A percentile compares a stretch with the other conserved stretches of the same genome.
These are phyloP conservation scores for Hippasteria phrygiana DNA, from an alignment of 53 echinoderm and acorn worm genomes.

Conservation along the genomic window DNA sequence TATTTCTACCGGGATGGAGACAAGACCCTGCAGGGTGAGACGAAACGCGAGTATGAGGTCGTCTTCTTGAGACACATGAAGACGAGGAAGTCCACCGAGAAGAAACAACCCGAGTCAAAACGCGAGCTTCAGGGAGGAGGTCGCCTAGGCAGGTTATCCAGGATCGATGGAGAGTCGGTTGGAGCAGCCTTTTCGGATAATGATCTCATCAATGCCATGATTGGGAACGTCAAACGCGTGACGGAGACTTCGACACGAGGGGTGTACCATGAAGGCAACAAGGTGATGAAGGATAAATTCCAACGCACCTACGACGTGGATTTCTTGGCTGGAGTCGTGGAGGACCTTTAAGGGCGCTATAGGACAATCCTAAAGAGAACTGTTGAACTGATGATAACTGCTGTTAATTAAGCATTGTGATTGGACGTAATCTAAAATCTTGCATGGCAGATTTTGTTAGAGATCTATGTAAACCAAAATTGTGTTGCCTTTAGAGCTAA, in stretches of 20 bases:
- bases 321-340: slow-evolving; percentile 7
- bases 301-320: slow-evolving; percentile 20
- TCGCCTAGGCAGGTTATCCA: neutral
- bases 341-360: neutral
- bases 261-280: slow-evolving; percentile 18
- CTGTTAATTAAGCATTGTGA: no score
- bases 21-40: slow-evolving; percentile 16
- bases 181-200: slow-evolving; percentile 1
- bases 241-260: neutral
- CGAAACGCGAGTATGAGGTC: neutral
- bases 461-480: no score
- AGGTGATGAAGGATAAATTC: neutral
- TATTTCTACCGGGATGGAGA: slow-evolving; percentile 13
- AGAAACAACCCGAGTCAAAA: neutral
- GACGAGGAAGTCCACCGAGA: neutral
- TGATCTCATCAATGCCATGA: slow-evolving; percentile 7
- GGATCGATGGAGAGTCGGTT: neutral
- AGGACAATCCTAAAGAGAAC: neutral
- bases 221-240: slow-evolving; percentile 20
- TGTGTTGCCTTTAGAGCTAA: no score
- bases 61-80: slow-evolving; percentile 1
- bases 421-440: no score
- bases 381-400: neutral
- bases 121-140: neutral
- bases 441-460: neutral